Evolutionary conservation across 2,113 vertebrate species (phyloP), one percentile per base, ranked within the genome.

Genomic region (Stomatorhinus ivindoensis): DNA sequence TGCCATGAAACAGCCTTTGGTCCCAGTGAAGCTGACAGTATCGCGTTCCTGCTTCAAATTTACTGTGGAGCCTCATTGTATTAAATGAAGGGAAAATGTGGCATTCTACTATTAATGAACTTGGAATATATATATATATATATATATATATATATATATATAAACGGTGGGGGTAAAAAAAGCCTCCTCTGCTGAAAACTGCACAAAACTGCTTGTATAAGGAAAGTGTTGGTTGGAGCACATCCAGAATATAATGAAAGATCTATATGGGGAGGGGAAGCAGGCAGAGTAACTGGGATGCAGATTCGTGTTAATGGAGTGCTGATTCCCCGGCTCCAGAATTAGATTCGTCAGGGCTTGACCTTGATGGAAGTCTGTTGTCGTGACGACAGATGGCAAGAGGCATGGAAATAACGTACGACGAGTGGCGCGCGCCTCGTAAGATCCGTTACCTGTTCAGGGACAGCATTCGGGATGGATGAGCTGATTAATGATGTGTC

Each of bases 41-140:
- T 80, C 92, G 89, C 92, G 89, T 93, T 92, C 93, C 94, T 93
- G 93, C 93, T 93, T 91, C 92, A 89, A 90, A 94, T 94, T 91
- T 92, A 89, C 95, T 92, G 94, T 90, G 93, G 92, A 93, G 94
- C 93, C 93, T 95, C 94, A 94, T 96, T 96, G 95, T 94, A 94
- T 96, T 95, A 95, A 96, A 96, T 95, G 94, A 95, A 95, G 93
- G 94, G 93, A 94, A 95, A 95, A 95, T 95, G 94, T 94, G 94
- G 95, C 95, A 95, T 95, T 95, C 94, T 94, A 94, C 95, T 94
- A 94, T 96, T 95, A 96, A 96, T 95, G 94, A 95, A 95, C 94
- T 94, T 92, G 92, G 92, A 95, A 94, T 94, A 50, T 86, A 92
- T 93, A 76, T 76, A 73, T 69, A 69, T 69, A 31, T 69, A 69